Evolutionary conservation across 2,888 invertebrate species (phyloP).

Genomic region (Aphodius granarius): DNA sequence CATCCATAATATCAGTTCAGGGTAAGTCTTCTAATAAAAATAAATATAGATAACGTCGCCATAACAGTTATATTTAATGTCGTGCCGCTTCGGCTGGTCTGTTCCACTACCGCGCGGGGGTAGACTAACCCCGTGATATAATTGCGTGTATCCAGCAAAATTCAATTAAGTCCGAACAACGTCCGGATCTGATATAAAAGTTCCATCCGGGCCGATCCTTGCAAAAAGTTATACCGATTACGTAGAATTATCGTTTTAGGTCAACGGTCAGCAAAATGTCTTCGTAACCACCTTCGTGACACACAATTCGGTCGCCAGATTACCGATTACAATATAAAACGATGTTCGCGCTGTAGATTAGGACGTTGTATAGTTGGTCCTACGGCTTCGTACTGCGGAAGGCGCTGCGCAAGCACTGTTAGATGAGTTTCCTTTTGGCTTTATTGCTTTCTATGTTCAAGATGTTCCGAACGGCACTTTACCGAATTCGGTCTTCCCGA

Average conservation of each 20-base stretch:
- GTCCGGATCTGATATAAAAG: background rate
- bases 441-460: background rate
- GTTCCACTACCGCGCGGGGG: background rate
- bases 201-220: background rate
- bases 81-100: background rate
- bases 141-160: background rate
- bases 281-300: background rate
- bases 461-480: background rate
- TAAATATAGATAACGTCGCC: background rate
- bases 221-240: background rate
- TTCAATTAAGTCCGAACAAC: background rate
- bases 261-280: conserved; percentile 1
- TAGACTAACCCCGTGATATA: background rate
- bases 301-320: background rate
- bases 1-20: background rate
- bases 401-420: background rate
- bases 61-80: background rate
- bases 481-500: background rate
- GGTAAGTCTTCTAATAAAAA: background rate
- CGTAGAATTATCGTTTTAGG: background rate
- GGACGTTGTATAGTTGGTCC: background rate
- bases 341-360: background rate
- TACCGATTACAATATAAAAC: background rate
- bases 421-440: background rate
- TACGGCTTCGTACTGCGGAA: background rate